Conservation (phyloP, 2,888 invertebrate genomes). For the Aromia moschata region DNA sequence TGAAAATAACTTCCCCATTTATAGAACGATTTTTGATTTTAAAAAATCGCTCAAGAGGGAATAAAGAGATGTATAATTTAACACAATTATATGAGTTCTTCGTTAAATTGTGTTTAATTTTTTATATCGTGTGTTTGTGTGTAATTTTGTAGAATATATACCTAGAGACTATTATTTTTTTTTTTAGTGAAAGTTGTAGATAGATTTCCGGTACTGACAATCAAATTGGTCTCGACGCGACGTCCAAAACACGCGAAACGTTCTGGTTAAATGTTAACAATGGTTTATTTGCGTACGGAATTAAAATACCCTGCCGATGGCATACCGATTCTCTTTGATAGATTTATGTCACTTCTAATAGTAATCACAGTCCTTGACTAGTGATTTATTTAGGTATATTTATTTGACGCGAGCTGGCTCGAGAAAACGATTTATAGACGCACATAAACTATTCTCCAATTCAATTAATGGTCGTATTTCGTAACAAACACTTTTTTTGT, state of each 20-base stretch:
- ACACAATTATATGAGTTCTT: too few relatives aligned
- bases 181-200: background rate
- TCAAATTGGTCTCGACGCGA: conserved; percentile 14
- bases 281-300: conserved; percentile 51
- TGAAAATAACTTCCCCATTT: too few relatives aligned
- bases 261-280: conserved; percentile 45
- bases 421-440: conserved; percentile 27
- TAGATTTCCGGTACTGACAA: conserved; percentile 8
- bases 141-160: too few relatives aligned
- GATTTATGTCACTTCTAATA: conserved; percentile 28
- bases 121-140: too few relatives aligned
- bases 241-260: conserved; percentile 37
- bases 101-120: too few relatives aligned
- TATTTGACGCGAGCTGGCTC: conserved; percentile 23
- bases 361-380: conserved; percentile 27
- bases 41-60: too few relatives aligned
- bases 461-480: conserved; percentile 17
- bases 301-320: conserved; percentile 44
- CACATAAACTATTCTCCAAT: conserved; percentile 17
- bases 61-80: too few relatives aligned
- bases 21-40: too few relatives aligned
- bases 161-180: too few relatives aligned
- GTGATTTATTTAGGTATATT: conserved; percentile 32
- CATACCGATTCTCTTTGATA: conserved; percentile 35
- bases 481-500: too few relatives aligned